Evolutionary conservation across 64 coral and sea anemone species (phyloP), one percentile per base, ranked within the genome.

Genomic region (Stichodactyla mertensii): DNA sequence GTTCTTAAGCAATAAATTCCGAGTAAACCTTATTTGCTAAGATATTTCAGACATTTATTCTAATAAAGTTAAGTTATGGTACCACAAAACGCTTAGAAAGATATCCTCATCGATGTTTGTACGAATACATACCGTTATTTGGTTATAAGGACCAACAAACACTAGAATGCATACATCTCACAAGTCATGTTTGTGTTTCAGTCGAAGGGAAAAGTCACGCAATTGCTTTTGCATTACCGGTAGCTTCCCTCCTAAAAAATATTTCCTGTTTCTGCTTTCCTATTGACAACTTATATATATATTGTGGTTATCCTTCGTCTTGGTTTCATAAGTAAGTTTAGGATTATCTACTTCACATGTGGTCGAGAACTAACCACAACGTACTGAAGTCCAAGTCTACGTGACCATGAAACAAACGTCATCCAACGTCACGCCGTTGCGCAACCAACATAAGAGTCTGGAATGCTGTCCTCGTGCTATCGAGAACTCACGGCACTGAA

Each of bases 341-440:
- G 69, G 24, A 74, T 31, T n/a, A 74, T 31, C 27, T 74, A 9
- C 69, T 74, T 23, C 69, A 74, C 69, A 74, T 27, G 69, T 74
- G 24, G 69, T 74, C 69, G 23, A 74, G 69, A 74, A 31, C 69
- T 74, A 27, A 74, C 69, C 2, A 12, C 69, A 31, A 27, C 23
- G 23, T 74, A 26, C 7, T 11, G 69, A 13, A 74, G 4, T 13
- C 10, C 24, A 14, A 31, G 12, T 74, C 27, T 55, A 81, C 52
- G 78, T 81, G 78, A 81, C 52, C 11, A 31, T 11, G 12, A 19
- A 74, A 13, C 69, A 9, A 31, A 6, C 69, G 69, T 74, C 69
- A 36, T 74, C 69, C 1, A 10, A 31, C 69, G 69, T 74, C 69
- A 81, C 78, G 36, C 78, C 51, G 54, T 81, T 81, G 78, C 78